Evolutionary conservation across 2,888 invertebrate genomes (phyloP), one percentile per base, ranked within the genome.

Genomic region (Caenorhabditis japonica): DNA sequence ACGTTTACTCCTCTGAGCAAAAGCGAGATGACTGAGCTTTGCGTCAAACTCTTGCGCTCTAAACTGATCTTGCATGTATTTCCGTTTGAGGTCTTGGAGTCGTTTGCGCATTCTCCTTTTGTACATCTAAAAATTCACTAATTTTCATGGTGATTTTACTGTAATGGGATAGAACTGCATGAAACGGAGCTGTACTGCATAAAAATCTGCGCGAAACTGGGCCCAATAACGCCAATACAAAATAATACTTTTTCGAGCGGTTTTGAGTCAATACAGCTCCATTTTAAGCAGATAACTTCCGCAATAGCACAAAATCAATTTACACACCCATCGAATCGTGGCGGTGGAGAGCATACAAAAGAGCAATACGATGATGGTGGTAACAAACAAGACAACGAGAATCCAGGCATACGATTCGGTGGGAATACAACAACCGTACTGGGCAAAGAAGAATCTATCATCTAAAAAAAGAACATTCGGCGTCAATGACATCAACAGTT

Each of bases 331-430:
- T 49, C 72, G 46, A 41, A 66, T 55, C 3, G 41, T 49, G 1
- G 66, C 64, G 4, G 72, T 72, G 19, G 64, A 34, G 7, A 66
- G 43, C 47, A 72, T 47, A 41, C 72, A 72, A n/a, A 64, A 47
- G 21, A 72, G 33, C 15, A 72, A 34, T 7, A 72, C 66, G 8
- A 66, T n/a, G n/a, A 66, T 27, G 15, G 49, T 25, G 25, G 60
- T 66, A 33, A 60, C 36, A 33, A 72, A 72, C 19, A 72, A 27
- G 17, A 44, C 60, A 43, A 64, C 58, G 27, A 72, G 51, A 19
- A 72, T 64, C 59, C 64, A 72, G 13, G 60, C 60, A 38, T 72
- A 72, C 43, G 64, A 46, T 60, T 72, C 72, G 12, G 59, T 64
- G 10, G 60, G 64, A 51, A 72, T 51, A 43, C 72, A 72, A 21